Conservation (phyloP, 2,113 vertebrate genomes). For the Antigone vipio region DNA sequence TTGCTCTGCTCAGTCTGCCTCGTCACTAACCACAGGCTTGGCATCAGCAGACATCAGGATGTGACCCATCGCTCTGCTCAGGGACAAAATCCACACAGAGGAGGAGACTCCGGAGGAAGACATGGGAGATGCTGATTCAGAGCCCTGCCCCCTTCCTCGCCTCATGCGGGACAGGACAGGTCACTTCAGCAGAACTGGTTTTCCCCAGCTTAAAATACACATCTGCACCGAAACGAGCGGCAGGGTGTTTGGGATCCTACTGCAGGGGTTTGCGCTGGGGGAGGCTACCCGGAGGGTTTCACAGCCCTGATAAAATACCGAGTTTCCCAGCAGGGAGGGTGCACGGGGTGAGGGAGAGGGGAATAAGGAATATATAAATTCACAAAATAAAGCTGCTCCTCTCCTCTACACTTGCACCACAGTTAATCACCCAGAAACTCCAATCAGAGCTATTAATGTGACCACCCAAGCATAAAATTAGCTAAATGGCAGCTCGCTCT, state of each 20-base stretch:
- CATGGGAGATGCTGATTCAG: background rate
- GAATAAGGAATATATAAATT: background rate
- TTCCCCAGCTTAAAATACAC: background rate
- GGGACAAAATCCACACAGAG: background rate
- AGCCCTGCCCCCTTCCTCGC: too few species aligned
- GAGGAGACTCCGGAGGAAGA: background rate
- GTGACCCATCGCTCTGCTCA: background rate
- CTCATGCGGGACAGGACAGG: background rate
- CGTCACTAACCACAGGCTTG: background rate
- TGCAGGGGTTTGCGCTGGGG: background rate
- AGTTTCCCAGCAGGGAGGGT: background rate
- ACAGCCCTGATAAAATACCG: background rate
- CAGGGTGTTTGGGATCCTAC: background rate
- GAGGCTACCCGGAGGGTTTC: background rate
- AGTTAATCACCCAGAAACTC: conserved; percentile 57
- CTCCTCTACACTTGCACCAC: conserved; percentile 21
- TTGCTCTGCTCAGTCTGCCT: background rate
- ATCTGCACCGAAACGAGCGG: background rate
- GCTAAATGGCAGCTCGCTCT: conserved; percentile 26
- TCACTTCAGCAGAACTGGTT: background rate
- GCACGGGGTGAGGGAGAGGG: background rate
- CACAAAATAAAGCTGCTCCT: conserved; percentile 28
- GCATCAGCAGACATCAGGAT: background rate
- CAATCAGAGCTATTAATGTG: conserved; percentile 60
- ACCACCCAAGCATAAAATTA: conserved; percentile 67